These are phyloP conservation scores for Gallinago media DNA, from an alignment of 2,113 vertebrate species.

Conservation along the genomic window DNA sequence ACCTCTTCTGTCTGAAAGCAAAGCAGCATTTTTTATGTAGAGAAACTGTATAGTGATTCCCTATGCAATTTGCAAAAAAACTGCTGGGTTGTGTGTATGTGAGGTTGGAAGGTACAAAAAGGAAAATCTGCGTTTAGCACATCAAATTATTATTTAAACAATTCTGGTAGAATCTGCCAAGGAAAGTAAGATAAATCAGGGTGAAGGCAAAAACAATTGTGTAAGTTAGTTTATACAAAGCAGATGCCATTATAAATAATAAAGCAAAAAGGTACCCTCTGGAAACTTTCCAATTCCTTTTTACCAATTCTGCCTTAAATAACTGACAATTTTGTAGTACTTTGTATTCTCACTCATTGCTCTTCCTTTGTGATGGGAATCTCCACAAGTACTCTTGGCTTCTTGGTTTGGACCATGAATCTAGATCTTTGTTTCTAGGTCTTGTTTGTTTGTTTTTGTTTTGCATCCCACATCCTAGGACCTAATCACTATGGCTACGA, in stretches of 20 bases:
- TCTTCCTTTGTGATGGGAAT: slow-evolving; percentile 17
- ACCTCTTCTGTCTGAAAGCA: not conserved
- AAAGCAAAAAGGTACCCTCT: slow-evolving; percentile 37
- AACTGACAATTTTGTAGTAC: slow-evolving; percentile 25
- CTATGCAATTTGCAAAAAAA: not conserved
- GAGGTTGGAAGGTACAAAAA: not conserved
- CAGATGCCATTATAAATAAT: slow-evolving; percentile 53
- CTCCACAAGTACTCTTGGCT: not conserved
- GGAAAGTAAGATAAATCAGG: slow-evolving; percentile 23
- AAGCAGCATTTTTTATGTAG: not conserved
- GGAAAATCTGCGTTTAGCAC: slow-evolving; percentile 14
- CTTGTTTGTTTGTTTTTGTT: slow-evolving; percentile 35
- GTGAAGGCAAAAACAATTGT: slow-evolving; percentile 38
- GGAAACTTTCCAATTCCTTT: slow-evolving; percentile 45
- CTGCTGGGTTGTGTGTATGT: not conserved
- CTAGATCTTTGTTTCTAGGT: not conserved
- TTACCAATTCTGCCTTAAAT: slow-evolving; percentile 50
- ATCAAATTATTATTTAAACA: slow-evolving; percentile 49
- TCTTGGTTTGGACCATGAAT: slow-evolving; percentile 13
- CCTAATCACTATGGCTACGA: not conserved
- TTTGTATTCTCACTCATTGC: slow-evolving; percentile 11
- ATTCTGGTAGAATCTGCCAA: slow-evolving; percentile 37
- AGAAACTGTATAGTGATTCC: not conserved
- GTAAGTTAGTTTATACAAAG: slow-evolving; percentile 46
- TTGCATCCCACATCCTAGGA: not conserved